A percentile compares a stretch with the other conserved stretches of the same genome.
phyloP scores from a whole-genome alignment of 2,888 invertebrate genomes.

The Coronaproctus castanopsis region DNA sequence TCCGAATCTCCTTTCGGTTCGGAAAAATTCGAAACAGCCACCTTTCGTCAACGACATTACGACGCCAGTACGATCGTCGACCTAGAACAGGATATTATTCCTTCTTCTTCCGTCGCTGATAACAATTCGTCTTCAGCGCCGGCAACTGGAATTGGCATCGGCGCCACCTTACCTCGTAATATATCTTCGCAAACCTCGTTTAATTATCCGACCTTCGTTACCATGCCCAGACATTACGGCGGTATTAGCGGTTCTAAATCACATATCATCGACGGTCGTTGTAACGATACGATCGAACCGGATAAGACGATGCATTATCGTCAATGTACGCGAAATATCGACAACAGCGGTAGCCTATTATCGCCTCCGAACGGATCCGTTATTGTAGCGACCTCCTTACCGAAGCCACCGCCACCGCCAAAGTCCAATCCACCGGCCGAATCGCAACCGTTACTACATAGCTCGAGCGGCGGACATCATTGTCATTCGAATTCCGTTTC shows the following conservation, averaged over 20 bases:
- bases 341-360: not conserved
- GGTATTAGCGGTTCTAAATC: not conserved
- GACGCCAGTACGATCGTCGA: not conserved
- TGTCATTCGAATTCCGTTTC: not conserved
- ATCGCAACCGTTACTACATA: slow-evolving; percentile 20
- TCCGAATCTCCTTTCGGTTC: not conserved
- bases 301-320: slow-evolving; percentile 11
- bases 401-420: slow-evolving; percentile 32
- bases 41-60: not conserved
- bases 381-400: slow-evolving; percentile 26
- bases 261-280: slow-evolving; percentile 4
- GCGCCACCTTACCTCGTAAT: not conserved
- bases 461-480: slow-evolving; percentile 3
- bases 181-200: not conserved
- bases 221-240: slow-evolving; percentile 4
- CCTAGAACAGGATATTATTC: not conserved
- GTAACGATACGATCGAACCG: not conserved
- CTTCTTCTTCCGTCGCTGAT: not conserved
- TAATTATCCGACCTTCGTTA: slow-evolving; percentile 5
- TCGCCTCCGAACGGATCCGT: slow-evolving; percentile 21
- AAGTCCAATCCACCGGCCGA: slow-evolving; percentile 23
- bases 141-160: not conserved
- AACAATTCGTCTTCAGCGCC: too few relatives aligned
- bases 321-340: not conserved
- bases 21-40: not conserved